Evolutionary conservation across 2,888 invertebrate genomes (phyloP).

Genomic region (Mactromeris polynyma): DNA sequence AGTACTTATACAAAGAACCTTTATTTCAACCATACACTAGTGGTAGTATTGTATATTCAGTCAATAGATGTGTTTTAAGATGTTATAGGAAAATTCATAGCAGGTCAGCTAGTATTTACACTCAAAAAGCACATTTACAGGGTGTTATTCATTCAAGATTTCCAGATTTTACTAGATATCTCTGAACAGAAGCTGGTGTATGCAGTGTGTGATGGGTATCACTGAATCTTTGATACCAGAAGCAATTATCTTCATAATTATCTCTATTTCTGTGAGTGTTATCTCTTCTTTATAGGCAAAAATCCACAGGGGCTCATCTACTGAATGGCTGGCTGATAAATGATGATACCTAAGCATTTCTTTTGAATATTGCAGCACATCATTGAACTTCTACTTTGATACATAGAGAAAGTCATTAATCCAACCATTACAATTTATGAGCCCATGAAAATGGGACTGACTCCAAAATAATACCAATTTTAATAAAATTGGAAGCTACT

Average conservation of each 20-base stretch:
- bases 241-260: slow-evolving; percentile 38
- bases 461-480: not conserved
- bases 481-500: not conserved
- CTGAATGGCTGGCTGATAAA: slow-evolving; percentile 38
- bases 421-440: not conserved
- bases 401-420: slow-evolving; percentile 9
- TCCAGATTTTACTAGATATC: slow-evolving; percentile 25
- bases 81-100: not conserved
- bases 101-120: slow-evolving; percentile 6
- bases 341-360: slow-evolving; percentile 8
- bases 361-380: not conserved
- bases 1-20: too few relatives aligned
- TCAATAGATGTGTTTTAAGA: not conserved
- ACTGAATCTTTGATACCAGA: slow-evolving; percentile 10
- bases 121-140: not conserved
- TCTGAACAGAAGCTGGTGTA: slow-evolving; percentile 32
- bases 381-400: not conserved
- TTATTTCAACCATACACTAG: too few relatives aligned
- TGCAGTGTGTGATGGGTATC: slow-evolving; percentile 16
- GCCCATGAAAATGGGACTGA: slow-evolving; percentile 4
- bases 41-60: too few relatives aligned
- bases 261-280: slow-evolving; percentile 34
- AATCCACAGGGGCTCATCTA: slow-evolving; percentile 29
- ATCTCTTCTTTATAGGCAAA: slow-evolving; percentile 43
- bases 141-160: not conserved